phyloP scores from a whole-genome alignment of 1,140 invertebrate species.

The Zaprionus gabonicus region DNA sequence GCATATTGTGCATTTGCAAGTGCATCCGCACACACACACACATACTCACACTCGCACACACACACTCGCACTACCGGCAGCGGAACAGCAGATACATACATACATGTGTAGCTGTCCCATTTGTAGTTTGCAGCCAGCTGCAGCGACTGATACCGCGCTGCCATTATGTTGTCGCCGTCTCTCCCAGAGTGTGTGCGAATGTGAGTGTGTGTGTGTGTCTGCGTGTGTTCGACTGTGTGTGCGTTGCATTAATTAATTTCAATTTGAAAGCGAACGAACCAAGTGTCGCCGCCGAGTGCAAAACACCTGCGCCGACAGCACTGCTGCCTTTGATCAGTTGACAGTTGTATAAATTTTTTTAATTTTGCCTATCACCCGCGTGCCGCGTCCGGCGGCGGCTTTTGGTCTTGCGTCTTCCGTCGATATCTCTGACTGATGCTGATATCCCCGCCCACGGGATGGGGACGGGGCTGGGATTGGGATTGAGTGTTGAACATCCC shows the following conservation, averaged over 20 bases:
- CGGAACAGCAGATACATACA: conserved; percentile 36
- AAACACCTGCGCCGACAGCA: conserved; percentile 79
- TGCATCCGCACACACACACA: conserved; percentile 17
- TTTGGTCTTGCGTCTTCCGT: background rate
- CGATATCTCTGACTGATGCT: background rate
- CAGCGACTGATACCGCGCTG: conserved; percentile 44
- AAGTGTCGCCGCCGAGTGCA: conserved; percentile 80
- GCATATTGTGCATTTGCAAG: conserved; percentile 25
- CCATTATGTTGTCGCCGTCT: conserved; percentile 37
- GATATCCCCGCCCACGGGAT: background rate
- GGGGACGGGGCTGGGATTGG: too few relatives aligned
- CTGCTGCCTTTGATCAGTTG: conserved; percentile 75
- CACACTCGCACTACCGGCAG: conserved; percentile 8
- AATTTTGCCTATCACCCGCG: conserved; percentile 66
- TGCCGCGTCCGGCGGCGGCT: conserved; percentile 4
- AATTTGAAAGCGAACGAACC: conserved; percentile 67
- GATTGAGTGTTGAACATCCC: background rate
- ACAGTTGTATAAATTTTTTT: conserved; percentile 81
- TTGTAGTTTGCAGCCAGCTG: conserved; percentile 73
- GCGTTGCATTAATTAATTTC: conserved; percentile 79
- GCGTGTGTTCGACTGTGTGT: conserved; percentile 52
- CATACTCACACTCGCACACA: background rate
- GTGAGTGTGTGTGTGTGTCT: conserved; percentile 22
- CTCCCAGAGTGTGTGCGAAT: conserved; percentile 12
- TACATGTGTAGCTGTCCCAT: conserved; percentile 73